Percentiles rank a stretch among this genome's conserved stretches.
These are phyloP conservation scores for Hoplostethus atlanticus DNA, from an alignment of 2,797 vertebrate species.

Conservation along the genomic window DNA sequence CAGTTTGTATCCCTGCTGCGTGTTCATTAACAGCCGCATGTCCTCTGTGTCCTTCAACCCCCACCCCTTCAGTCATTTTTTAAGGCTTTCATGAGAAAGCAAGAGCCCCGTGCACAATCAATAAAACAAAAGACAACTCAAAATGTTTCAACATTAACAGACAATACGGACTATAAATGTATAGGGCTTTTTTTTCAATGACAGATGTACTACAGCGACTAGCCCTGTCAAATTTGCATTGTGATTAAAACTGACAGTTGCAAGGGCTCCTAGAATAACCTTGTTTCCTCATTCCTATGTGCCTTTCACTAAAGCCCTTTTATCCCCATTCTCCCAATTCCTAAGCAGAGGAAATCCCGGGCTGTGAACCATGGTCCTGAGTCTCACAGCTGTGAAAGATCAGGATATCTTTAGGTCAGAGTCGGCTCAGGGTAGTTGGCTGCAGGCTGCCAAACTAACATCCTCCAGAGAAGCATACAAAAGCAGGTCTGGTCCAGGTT, in stretches of 20 bases:
- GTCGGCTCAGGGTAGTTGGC: slow-evolving; percentile 37
- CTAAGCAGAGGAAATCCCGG: slow-evolving; percentile 63
- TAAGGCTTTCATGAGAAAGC: not conserved
- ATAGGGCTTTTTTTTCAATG: too few relatives aligned
- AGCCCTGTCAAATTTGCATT: not conserved
- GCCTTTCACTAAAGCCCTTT: slow-evolving; percentile 56
- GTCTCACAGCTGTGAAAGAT: slow-evolving; percentile 61
- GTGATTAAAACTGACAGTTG: not conserved
- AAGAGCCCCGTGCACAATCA: too few relatives aligned
- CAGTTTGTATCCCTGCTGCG: not conserved
- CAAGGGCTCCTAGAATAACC: slow-evolving; percentile 16
- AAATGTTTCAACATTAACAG: not conserved
- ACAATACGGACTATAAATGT: too few relatives aligned
- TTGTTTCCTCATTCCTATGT: not conserved
- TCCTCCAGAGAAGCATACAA: slow-evolving; percentile 44
- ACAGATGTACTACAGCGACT: too few relatives aligned
- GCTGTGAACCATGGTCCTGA: slow-evolving; percentile 39
- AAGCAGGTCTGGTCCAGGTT: slow-evolving; percentile 43
- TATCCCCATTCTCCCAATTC: slow-evolving; percentile 45
- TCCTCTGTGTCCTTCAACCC: not conserved
- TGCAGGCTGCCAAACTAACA: slow-evolving; percentile 28
- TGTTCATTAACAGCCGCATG: not conserved
- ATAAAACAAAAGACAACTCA: too few relatives aligned
- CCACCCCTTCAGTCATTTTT: not conserved
- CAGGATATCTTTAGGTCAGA: slow-evolving; percentile 59